A percentile compares a stretch with the other conserved stretches of the same genome.
These are phyloP conservation scores for Oxygymnocypris stewartii DNA, from an alignment of 2,113 vertebrate genomes.

Conservation along the genomic window DNA sequence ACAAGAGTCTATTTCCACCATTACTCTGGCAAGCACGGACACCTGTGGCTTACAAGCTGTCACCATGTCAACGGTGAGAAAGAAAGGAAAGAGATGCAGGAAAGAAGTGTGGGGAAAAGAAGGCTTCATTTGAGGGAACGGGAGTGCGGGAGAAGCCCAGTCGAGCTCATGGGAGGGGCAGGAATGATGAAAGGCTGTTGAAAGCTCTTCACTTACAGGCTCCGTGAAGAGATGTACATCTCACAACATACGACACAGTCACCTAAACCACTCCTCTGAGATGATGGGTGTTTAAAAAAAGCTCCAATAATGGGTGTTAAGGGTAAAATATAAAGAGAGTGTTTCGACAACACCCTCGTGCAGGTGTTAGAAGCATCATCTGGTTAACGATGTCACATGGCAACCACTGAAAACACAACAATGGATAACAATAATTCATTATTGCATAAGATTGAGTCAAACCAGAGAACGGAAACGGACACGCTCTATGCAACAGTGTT, in stretches of 20 bases:
- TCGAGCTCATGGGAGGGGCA: constrained; percentile 27
- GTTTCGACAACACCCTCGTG: background rate
- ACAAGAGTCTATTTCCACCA: constrained; percentile 47
- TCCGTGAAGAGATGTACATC: constrained; percentile 14
- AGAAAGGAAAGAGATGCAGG: background rate
- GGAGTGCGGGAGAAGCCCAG: background rate
- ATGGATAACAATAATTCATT: background rate
- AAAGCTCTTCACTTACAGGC: constrained; percentile 30
- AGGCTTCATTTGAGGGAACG: constrained; percentile 32
- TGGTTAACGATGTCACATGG: constrained; percentile 5
- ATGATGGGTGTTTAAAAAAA: constrained; percentile 3
- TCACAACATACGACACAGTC: background rate
- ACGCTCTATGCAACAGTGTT: background rate
- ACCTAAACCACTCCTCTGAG: background rate
- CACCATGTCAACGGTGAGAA: constrained; percentile 44
- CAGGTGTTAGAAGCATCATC: background rate
- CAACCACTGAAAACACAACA: constrained; percentile 20
- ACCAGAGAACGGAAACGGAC: background rate
- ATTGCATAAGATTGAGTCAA: background rate
- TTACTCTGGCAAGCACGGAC: constrained; percentile 32
- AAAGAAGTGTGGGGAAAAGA: constrained; percentile 7
- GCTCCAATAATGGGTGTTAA: background rate
- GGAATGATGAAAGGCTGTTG: constrained; percentile 46
- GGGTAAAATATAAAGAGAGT: background rate
- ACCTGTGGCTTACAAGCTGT: constrained; percentile 52